Base-by-base conservation (phyloP, 2,888 invertebrate species). In the Shargacucullia verbasci region DNA sequence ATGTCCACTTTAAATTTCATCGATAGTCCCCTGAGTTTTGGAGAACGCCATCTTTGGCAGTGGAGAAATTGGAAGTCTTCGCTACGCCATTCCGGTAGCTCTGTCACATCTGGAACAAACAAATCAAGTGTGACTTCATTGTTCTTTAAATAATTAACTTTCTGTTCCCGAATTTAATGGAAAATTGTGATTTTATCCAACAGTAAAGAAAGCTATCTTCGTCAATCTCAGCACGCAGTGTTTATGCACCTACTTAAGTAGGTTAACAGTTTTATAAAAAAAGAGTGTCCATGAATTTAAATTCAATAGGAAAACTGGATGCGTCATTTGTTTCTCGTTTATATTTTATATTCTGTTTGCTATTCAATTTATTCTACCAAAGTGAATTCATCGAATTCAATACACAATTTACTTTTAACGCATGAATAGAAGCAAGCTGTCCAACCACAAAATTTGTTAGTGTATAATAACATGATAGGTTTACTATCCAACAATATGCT, bases 31-130 rank as follows among this genome's bases (percentile, higher is more conserved):
- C 64, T 70, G 70, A 70, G 69, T 61, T 73, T 58, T 74, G 56
- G 70, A 72, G 70, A 76, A 67, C 57, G 81, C 83, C 89, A 89
- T 89, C 63, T 77, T 86, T 77, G 83, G 81, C 78, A 78, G 43
- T 49, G 64, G 64, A 75, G 65, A 78, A 80, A 75, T 79, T 77
- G 74, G 76, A 81, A 82, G 80, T 73, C 29, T 74, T 80, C 63
- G 81, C 73, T 82, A 84, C 79, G 82, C 76, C 89, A 87, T 87
- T 57, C 59, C 79, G 78, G 76, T 73, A 70, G 70, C 66, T 68
- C 66, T 76, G 85, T 89, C 87, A 87, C 87, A 90, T 88, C 92
- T 93, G 93, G 64, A 92, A 92, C 91, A 89, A 89, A 76, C 47
- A 58, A 80, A 55, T 38, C 11, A 57, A 57, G 9, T 11, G 29